Conservation (phyloP, 2,113 vertebrate species). For the Labeo catla region DNA sequence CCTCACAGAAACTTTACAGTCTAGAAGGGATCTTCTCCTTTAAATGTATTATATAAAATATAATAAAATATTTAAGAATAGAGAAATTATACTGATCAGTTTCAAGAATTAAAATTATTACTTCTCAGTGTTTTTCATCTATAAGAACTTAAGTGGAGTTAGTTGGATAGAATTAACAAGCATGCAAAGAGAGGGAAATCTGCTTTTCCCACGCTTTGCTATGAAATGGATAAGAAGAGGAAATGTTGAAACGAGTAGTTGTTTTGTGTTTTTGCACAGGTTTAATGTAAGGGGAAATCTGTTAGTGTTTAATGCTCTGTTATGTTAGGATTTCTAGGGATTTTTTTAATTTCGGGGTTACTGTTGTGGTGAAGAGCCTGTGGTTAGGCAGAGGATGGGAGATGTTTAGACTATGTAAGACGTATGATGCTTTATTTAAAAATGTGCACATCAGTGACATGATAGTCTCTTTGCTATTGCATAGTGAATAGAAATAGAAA, state of each 20-base stretch:
- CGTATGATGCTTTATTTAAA: not conserved
- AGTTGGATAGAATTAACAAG: not conserved
- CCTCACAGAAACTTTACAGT: too few relatives aligned
- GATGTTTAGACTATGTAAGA: not conserved
- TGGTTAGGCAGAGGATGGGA: not conserved
- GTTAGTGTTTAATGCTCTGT: not conserved
- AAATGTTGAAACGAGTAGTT: not conserved
- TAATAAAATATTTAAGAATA: not conserved
- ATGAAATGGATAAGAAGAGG: too few relatives aligned
- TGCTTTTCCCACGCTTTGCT: not conserved
- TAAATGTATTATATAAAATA: too few relatives aligned
- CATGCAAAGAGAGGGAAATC: not conserved
- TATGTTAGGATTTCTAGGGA: not conserved
- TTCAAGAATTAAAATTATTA: not conserved
- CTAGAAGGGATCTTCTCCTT: too few relatives aligned
- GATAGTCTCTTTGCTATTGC: not conserved
- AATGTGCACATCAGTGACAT: not conserved
- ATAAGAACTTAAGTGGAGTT: too few relatives aligned
- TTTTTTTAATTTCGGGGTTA: not conserved
- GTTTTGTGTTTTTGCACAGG: not conserved
- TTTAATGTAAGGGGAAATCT: not conserved
- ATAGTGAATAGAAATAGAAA: not conserved
- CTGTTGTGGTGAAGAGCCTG: not conserved
- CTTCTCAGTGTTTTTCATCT: not conserved
- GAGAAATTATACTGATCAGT: not conserved